Evolutionary conservation across 1,140 invertebrate genomes (phyloP).

Genomic region (Zaprionus nigranus): DNA sequence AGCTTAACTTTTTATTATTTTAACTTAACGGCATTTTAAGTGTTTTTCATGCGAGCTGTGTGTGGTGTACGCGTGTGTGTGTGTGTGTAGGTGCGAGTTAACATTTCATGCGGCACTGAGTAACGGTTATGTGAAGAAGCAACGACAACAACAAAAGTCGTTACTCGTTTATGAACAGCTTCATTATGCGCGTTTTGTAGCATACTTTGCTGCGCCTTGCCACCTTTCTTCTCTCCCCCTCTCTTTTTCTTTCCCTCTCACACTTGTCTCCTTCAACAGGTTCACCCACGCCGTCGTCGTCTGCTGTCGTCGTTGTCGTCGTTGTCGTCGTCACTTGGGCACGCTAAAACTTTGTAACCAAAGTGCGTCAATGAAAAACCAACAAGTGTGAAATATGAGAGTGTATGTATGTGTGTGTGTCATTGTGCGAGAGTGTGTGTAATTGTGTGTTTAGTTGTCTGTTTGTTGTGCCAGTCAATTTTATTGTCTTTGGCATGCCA

Average conservation of each 20-base stretch:
- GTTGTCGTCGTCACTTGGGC: constrained; percentile 43
- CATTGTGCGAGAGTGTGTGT: constrained; percentile 15
- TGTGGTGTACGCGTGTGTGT: neutral
- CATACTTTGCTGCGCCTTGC: constrained; percentile 65
- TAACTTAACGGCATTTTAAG: constrained; percentile 83
- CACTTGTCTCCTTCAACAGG: neutral
- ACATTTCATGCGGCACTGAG: constrained; percentile 57
- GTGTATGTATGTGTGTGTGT: constrained; percentile 22
- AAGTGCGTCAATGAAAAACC: constrained; percentile 64
- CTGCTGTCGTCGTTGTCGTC: neutral
- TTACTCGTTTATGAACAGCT: constrained; percentile 70
- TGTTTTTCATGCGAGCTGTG: constrained; percentile 68
- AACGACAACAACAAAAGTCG: constrained; percentile 21
- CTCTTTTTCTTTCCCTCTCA: no score
- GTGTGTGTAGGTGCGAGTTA: constrained; percentile 58
- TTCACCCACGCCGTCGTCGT: constrained; percentile 6
- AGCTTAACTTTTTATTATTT: constrained; percentile 83
- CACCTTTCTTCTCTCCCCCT: neutral
- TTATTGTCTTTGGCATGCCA: constrained; percentile 55
- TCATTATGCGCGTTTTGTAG: constrained; percentile 76
- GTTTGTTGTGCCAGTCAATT: constrained; percentile 51
- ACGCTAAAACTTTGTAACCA: constrained; percentile 52
- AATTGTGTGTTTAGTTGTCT: constrained; percentile 39
- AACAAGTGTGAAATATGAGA: constrained; percentile 50
- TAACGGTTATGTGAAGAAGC: constrained; percentile 16